A percentile compares a stretch with the other conserved stretches of the same genome.
Conservation (phyloP, 2,113 vertebrate species). For the Campylomormyrus numenius region DNA sequence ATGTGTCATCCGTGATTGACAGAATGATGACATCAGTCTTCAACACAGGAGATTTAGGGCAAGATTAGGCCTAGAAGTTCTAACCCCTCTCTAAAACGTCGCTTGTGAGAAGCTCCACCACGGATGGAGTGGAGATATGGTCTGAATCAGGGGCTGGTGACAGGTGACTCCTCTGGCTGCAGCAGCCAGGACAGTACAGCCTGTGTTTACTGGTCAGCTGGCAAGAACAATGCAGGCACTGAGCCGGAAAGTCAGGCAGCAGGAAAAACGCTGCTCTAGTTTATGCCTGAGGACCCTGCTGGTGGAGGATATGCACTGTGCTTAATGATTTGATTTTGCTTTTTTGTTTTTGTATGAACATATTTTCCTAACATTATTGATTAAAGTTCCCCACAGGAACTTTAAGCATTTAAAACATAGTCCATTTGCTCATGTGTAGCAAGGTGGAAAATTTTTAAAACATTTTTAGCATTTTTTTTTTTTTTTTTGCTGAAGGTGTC, state of each 20-base stretch:
- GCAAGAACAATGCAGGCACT: conserved; percentile 43
- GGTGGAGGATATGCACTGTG: not conserved
- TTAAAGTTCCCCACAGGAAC: not conserved
- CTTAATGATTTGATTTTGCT: not conserved
- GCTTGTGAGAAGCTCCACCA: not conserved
- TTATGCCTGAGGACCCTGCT: not conserved
- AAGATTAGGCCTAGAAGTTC: not conserved
- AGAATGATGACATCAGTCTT: conserved; percentile 42
- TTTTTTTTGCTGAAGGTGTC: not conserved
- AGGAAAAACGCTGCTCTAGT: not conserved
- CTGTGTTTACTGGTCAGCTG: conserved; percentile 37
- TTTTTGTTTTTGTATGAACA: not conserved
- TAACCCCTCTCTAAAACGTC: not conserved
- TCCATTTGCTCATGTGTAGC: not conserved
- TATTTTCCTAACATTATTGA: not conserved
- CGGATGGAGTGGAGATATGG: not conserved
- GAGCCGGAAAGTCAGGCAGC: conserved; percentile 22
- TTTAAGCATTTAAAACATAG: not conserved
- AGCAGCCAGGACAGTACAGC: conserved; percentile 44
- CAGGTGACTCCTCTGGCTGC: conserved; percentile 43
- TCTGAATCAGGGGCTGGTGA: conserved; percentile 39
- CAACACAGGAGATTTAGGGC: conserved; percentile 46
- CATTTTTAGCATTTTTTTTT: not conserved
- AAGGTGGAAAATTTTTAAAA: not conserved
- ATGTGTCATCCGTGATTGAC: not conserved